Conservation (phyloP, 2,888 invertebrate species). For the Schrankia costaestrigalis region DNA sequence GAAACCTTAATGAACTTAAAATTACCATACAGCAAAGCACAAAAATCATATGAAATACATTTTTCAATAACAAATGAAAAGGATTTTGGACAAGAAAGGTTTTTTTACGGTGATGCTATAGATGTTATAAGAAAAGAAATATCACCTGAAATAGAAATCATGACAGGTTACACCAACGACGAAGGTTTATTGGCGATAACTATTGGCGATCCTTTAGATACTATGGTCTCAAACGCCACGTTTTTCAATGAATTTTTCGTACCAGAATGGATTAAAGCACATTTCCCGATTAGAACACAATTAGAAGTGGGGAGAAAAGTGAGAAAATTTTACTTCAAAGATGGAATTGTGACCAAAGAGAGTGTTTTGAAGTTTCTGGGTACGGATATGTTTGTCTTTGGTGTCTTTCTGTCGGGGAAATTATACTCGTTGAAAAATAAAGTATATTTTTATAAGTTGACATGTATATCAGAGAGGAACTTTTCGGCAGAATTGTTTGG, state of each 20-base stretch:
- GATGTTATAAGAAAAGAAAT: slow-evolving; percentile 67
- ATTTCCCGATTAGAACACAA: slow-evolving; percentile 38
- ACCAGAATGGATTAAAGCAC: slow-evolving; percentile 36
- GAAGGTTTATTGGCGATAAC: slow-evolving; percentile 77
- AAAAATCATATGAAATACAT: slow-evolving; percentile 29
- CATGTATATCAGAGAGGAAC: slow-evolving; percentile 50
- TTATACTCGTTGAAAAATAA: slow-evolving; percentile 36
- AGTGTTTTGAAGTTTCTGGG: slow-evolving; percentile 33
- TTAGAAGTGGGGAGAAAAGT: slow-evolving; percentile 43
- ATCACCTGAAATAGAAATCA: slow-evolving; percentile 80
- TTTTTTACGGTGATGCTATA: slow-evolving; percentile 42
- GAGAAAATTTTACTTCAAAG: slow-evolving; percentile 43
- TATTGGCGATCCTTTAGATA: slow-evolving; percentile 20
- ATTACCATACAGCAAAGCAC: slow-evolving; percentile 31
- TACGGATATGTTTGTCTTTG: slow-evolving; percentile 39
- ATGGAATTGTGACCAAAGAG: slow-evolving; percentile 33
- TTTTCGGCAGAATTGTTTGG: slow-evolving; percentile 30
- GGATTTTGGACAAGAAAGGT: slow-evolving; percentile 48
- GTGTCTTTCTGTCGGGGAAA: slow-evolving; percentile 37
- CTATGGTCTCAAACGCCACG: slow-evolving; percentile 35
- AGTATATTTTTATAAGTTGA: slow-evolving; percentile 51
- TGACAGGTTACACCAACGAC: slow-evolving; percentile 85
- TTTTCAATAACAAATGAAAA: slow-evolving; percentile 46
- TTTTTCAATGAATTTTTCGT: slow-evolving; percentile 44
- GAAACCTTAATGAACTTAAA: slow-evolving; percentile 35